phyloP scores from a whole-genome alignment of 2,888 invertebrate species.

The Polietes domitor region DNA sequence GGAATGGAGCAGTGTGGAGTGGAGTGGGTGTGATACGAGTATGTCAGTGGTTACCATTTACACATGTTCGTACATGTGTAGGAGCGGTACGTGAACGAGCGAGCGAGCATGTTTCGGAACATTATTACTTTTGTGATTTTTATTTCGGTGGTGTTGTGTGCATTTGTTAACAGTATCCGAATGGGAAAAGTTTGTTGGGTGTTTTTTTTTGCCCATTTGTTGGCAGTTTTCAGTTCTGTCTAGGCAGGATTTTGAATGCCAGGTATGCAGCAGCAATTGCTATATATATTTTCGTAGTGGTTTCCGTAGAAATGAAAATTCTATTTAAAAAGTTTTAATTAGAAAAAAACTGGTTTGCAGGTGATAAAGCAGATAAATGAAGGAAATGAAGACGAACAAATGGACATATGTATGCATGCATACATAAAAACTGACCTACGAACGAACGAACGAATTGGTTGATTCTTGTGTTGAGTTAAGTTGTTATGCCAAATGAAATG shows the following conservation, averaged over 20 bases:
- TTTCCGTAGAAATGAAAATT: too few species aligned
- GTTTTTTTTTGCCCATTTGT: background rate
- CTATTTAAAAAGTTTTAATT: background rate
- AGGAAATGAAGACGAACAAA: background rate
- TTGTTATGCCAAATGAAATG: too few species aligned
- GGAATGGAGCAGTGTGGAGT: background rate
- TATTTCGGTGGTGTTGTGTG: slow-evolving; percentile 13
- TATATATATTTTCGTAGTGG: background rate
- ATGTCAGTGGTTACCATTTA: slow-evolving; percentile 7
- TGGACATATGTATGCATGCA: background rate
- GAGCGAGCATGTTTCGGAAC: background rate
- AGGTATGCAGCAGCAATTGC: background rate
- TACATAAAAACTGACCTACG: too few species aligned
- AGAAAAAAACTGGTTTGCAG: background rate
- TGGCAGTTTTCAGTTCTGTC: background rate
- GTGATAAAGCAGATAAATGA: too few species aligned
- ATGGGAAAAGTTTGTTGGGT: slow-evolving; percentile 31
- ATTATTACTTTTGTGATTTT: slow-evolving; percentile 36
- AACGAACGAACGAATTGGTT: too few species aligned
- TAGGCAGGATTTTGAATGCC: background rate
- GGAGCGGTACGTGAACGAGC: background rate
- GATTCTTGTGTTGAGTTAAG: too few species aligned
- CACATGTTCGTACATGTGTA: background rate
- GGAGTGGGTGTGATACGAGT: slow-evolving; percentile 12
- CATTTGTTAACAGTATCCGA: slow-evolving; percentile 24